phyloP scores from a whole-genome alignment of 1,140 invertebrate genomes.

The Helicorthomorpha holstii region DNA sequence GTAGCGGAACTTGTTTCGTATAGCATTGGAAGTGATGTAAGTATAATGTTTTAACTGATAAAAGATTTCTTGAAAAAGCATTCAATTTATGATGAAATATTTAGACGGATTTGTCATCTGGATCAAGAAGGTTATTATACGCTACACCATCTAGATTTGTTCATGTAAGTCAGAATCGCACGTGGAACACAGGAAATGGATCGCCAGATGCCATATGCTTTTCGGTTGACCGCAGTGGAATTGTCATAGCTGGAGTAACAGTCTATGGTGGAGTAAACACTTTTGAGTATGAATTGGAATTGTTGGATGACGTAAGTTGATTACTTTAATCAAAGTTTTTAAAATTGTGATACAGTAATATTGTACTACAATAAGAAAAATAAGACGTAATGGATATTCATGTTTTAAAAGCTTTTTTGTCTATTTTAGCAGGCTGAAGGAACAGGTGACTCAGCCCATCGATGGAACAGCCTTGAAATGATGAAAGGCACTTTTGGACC shows the following conservation, averaged over 20 bases:
- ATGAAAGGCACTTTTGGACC: constrained; percentile 52
- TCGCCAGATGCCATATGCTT: constrained; percentile 94
- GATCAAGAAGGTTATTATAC: constrained; percentile 49
- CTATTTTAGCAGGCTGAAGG: constrained; percentile 15
- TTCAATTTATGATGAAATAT: not conserved
- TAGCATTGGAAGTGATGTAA: constrained; percentile 28
- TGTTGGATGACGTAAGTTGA: constrained; percentile 57
- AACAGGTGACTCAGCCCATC: constrained; percentile 17
- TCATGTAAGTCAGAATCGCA: constrained; percentile 64
- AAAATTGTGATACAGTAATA: too few species aligned
- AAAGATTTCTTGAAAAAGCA: not conserved
- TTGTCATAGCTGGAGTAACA: constrained; percentile 70
- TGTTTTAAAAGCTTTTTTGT: not conserved
- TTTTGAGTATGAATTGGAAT: constrained; percentile 79
- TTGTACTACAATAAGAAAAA: not conserved
- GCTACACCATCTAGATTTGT: constrained; percentile 79
- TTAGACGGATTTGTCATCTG: constrained; percentile 20
- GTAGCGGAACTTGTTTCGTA: constrained; percentile 75
- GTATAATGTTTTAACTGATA: not conserved
- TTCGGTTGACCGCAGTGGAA: constrained; percentile 71
- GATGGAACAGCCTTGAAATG: constrained; percentile 56
- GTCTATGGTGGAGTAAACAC: constrained; percentile 74
- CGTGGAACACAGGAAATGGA: constrained; percentile 94
- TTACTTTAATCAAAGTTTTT: too few species aligned
- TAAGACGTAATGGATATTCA: not conserved